Evolutionary conservation across 2,888 invertebrate species (phyloP), one percentile per base, ranked within the genome.

Genomic region (Tenthredo livida): DNA sequence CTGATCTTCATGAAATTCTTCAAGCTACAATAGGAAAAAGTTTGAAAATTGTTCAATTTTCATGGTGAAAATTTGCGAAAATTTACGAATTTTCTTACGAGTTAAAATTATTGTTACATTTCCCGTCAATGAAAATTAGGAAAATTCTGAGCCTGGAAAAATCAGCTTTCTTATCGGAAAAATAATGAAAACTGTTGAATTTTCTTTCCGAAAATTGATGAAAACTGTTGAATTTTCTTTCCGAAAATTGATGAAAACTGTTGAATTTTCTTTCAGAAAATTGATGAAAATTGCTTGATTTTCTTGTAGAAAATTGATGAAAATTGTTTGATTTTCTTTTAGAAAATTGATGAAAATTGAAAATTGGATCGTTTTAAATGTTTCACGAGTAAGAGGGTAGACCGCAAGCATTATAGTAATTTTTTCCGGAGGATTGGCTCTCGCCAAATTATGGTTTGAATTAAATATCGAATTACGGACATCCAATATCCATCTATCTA

Each of bases 391-490:
- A 61, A 61, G 61, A 61, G 25, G 61, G 12, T 10, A 25, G 61
- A 25, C 61, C 61, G 61, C 37, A 83, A 47, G 67, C 83, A 50
- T 83, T 47, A 70, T 15, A 70, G 65, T 29, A 25, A 40, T 91
- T 91, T 91, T 33, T 91, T 91, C 90, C 89, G 86, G 85, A 78
- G 85, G 84, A 65, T 85, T 80, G 84, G 87, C 87, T 86, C 85
- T 87, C 58, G 89, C 88, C 89, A 91, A 92, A 92, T 92, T 92
- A 54, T 54, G 54, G 91, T 91, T 91, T 89, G 90, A 89, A 89
- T 89, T 89, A 89, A 89, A 91, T 92, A 91, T 92, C 92, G 88
- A 90, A 89, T 92, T 92, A 91, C 92, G 87, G 90, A 88, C 86
- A 90, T 89, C 88, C 89, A 90, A 91, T 87, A 92, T 89, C 89